Percentiles rank a stretch among this genome's conserved stretches.
These are phyloP conservation scores for Capra hircus DNA, from an alignment of 2,113 vertebrate species.

Conservation along the genomic window DNA sequence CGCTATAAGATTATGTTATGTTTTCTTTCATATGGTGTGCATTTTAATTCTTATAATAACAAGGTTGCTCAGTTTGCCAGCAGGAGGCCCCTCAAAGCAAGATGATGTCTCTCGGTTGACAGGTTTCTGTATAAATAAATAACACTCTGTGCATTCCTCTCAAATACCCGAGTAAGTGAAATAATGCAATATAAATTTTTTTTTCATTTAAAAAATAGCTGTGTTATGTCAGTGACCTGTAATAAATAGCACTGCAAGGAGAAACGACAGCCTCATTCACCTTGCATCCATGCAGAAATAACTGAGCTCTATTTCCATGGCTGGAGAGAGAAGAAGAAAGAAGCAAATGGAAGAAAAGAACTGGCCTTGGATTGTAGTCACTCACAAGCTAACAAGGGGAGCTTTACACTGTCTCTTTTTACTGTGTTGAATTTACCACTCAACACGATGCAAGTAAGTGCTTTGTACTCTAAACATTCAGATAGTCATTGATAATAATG, in stretches of 20 bases:
- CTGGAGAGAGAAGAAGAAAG: slow-evolving; percentile 73
- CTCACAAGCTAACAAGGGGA: slow-evolving; percentile 4
- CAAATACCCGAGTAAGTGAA: slow-evolving; percentile 39
- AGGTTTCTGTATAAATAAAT: slow-evolving; percentile 70
- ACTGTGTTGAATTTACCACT: not conserved
- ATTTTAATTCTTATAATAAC: slow-evolving; percentile 71
- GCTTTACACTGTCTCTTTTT: slow-evolving; percentile 39
- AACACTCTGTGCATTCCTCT: slow-evolving; percentile 57
- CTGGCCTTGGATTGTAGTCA: slow-evolving; percentile 83
- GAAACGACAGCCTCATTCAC: slow-evolving; percentile 86
- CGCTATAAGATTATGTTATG: not conserved
- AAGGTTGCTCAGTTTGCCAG: slow-evolving; percentile 64
- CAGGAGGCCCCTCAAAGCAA: slow-evolving; percentile 70
- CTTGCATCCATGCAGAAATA: slow-evolving; percentile 90
- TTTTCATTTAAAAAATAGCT: slow-evolving; percentile 77
- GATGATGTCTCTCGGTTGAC: slow-evolving; percentile 63
- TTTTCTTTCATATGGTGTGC: slow-evolving; percentile 4
- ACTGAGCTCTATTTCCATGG: slow-evolving; percentile 78
- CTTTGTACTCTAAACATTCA: not conserved
- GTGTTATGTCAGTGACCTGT: slow-evolving; percentile 86
- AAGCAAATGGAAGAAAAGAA: slow-evolving; percentile 68
- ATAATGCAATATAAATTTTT: slow-evolving; percentile 66
- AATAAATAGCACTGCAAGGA: slow-evolving; percentile 88
- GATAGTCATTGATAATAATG: not conserved
- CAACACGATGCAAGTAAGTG: not conserved